Evolutionary conservation across 2,888 invertebrate genomes (phyloP).

Genomic region (Himalopsyche japonica): DNA sequence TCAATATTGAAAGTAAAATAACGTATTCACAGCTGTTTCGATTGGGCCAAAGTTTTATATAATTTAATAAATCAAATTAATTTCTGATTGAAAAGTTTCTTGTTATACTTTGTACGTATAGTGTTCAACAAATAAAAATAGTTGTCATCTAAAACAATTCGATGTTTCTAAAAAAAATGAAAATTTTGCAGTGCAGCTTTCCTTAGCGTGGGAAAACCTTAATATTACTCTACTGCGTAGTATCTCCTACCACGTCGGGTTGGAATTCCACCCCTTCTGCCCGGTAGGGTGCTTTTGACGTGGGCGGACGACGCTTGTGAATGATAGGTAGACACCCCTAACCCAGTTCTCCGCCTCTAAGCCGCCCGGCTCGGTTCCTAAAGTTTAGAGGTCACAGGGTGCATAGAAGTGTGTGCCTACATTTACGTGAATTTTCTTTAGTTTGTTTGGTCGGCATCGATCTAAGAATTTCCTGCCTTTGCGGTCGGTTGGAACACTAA

Average conservation of each 20-base stretch:
- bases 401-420: not conserved
- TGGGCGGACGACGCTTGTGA: conserved; percentile 1
- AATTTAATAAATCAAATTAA: too few relatives aligned
- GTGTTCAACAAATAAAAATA: too few relatives aligned
- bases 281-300: not conserved
- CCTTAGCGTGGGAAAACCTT: not conserved
- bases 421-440: not conserved
- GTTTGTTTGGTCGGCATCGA: not conserved
- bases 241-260: not conserved
- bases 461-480: not conserved
- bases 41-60: too few relatives aligned
- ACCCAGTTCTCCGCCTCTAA: not conserved
- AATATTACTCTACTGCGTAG: not conserved
- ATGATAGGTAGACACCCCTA: not conserved
- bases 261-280: not conserved
- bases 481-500: not conserved
- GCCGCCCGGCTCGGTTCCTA: not conserved
- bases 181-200: not conserved
- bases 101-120: too few relatives aligned
- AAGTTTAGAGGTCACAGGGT: not conserved
- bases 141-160: too few relatives aligned
- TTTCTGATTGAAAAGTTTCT: too few relatives aligned
- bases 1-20: too few relatives aligned
- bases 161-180: not conserved
- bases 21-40: too few relatives aligned